These are phyloP conservation scores for Ptychoptera albimana DNA, from an alignment of 2,888 invertebrate species.

Conservation along the genomic window DNA sequence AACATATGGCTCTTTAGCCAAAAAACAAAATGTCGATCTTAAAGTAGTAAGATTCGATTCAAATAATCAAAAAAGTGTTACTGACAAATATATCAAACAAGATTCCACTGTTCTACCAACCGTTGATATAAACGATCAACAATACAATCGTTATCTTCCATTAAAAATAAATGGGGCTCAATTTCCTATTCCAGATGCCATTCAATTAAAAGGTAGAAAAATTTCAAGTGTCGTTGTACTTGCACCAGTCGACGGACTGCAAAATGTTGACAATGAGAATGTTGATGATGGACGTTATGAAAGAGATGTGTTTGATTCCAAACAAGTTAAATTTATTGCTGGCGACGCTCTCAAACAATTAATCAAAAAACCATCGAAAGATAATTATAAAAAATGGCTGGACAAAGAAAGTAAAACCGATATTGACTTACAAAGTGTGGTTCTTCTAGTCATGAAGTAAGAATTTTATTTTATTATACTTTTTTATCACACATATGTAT, in stretches of 20 bases:
- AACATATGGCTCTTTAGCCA: slow-evolving; percentile 25
- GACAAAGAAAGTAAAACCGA: slow-evolving; percentile 59
- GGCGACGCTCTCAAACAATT: slow-evolving; percentile 61
- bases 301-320: slow-evolving; percentile 39
- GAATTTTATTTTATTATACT: slow-evolving; percentile 18
- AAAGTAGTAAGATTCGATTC: slow-evolving; percentile 75
- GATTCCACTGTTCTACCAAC: slow-evolving; percentile 60
- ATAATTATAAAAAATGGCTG: slow-evolving; percentile 67
- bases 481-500: too few relatives aligned
- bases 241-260: slow-evolving; percentile 61
- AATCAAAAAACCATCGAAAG: slow-evolving; percentile 54
- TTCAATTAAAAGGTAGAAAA: slow-evolving; percentile 55
- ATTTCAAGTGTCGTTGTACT: slow-evolving; percentile 75
- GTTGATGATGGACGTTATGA: slow-evolving; percentile 33
- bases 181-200: slow-evolving; percentile 67
- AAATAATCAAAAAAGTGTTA: slow-evolving; percentile 54
- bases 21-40: slow-evolving; percentile 55
- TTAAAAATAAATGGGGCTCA: slow-evolving; percentile 71
- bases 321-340: slow-evolving; percentile 55
- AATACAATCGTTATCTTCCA: slow-evolving; percentile 70
- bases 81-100: slow-evolving; percentile 52
- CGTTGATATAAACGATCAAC: slow-evolving; percentile 54
- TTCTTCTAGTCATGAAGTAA: slow-evolving; percentile 69
- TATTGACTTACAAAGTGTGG: slow-evolving; percentile 62
- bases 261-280: slow-evolving; percentile 17